These are phyloP conservation scores for Gari tellinella DNA, from an alignment of 2,888 invertebrate genomes.

Conservation along the genomic window DNA sequence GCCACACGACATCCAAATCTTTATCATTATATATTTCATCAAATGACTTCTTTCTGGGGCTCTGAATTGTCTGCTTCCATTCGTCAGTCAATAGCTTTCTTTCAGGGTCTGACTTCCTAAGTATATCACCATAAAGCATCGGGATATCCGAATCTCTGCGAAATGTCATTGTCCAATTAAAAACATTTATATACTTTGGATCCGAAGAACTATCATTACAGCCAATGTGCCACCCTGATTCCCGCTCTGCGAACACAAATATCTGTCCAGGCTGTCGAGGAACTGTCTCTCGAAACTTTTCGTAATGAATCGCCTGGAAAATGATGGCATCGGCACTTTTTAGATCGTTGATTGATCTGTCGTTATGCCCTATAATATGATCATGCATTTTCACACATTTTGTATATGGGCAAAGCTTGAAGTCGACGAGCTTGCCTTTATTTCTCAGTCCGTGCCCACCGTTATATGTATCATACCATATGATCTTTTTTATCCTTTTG, in stretches of 20 bases:
- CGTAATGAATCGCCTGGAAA: too few species aligned
- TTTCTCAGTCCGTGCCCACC: too few species aligned
- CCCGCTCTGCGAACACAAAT: conserved; percentile 24
- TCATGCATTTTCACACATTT: too few species aligned
- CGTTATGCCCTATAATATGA: too few species aligned
- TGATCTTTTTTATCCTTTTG: too few species aligned
- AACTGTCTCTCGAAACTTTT: too few species aligned
- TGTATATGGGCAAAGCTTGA: too few species aligned
- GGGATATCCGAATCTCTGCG: conserved; percentile 35
- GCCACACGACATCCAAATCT: conserved; percentile 21
- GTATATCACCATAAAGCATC: conserved; percentile 25
- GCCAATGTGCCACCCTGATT: conserved; percentile 11
- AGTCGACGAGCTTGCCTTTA: too few species aligned
- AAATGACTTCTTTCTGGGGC: too few species aligned
- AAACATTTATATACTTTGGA: background rate
- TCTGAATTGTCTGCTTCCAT: background rate
- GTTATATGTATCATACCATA: too few species aligned
- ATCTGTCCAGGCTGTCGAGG: conserved; percentile 9
- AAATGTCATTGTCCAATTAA: conserved; percentile 50
- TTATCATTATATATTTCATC: background rate
- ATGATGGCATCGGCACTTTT: too few species aligned
- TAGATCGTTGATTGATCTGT: too few species aligned
- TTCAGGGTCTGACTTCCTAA: background rate
- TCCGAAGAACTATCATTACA: background rate
- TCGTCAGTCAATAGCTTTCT: background rate